Percentiles rank a stretch among this genome's conserved stretches.
Conservation (phyloP, 2,113 vertebrate genomes). For the Crocuta crocuta region DNA sequence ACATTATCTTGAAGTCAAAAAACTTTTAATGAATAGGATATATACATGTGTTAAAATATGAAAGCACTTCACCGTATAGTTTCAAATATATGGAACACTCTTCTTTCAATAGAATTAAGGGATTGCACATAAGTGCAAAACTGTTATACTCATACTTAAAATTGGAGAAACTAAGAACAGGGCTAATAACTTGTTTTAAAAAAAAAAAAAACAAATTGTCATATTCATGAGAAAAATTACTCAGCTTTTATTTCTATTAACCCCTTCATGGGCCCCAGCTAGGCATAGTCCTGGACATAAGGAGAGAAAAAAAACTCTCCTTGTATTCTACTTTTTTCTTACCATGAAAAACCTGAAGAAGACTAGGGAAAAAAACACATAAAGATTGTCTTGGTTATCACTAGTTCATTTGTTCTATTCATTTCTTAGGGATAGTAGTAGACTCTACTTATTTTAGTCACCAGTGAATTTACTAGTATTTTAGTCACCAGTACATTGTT, state of each 20-base stretch:
- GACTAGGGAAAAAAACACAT: not conserved
- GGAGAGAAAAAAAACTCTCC: not conserved
- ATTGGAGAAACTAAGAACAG: constrained; percentile 35
- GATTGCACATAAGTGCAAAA: constrained; percentile 42
- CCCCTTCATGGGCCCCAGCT: not conserved
- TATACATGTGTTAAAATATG: not conserved
- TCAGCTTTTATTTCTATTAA: constrained; percentile 16
- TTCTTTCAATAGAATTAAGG: constrained; percentile 46
- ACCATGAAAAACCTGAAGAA: not conserved
- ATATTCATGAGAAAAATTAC: constrained; percentile 28
- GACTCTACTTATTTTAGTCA: not conserved
- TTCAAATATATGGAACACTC: constrained; percentile 53
- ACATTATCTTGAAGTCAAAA: not conserved
- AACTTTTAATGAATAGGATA: constrained; percentile 50
- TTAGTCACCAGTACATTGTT: not conserved
- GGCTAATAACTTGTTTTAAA: not conserved
- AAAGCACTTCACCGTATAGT: constrained; percentile 26
- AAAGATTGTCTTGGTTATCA: not conserved
- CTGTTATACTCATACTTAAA: constrained; percentile 9
- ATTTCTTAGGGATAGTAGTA: not conserved
- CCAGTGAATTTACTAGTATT: not conserved
- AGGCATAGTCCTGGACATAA: not conserved
- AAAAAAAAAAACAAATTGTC: not conserved
- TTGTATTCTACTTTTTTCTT: not conserved
- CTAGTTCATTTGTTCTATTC: not conserved